A percentile compares a stretch with the other conserved stretches of the same genome.
Evolutionary conservation across 2,113 vertebrate genomes (phyloP).

Genomic region (Lathamus discolor): DNA sequence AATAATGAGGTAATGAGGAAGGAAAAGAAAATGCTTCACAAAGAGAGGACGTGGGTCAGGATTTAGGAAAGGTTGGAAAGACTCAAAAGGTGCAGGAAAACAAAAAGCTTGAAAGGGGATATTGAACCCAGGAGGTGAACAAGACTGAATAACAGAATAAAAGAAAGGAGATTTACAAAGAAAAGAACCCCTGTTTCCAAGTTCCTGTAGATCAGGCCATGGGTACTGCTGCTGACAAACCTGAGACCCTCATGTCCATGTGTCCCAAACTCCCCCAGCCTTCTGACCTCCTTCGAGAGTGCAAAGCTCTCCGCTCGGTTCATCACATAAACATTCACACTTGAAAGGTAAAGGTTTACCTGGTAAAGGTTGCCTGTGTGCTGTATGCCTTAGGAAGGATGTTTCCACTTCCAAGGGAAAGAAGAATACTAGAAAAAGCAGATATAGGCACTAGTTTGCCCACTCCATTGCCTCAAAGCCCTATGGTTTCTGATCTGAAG

Average conservation of each 20-base stretch:
- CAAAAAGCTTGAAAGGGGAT: neutral
- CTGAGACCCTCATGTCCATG: neutral
- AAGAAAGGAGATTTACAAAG: neutral
- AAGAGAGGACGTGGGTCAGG: neutral
- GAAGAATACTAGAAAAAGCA: neutral
- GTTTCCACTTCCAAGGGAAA: neutral
- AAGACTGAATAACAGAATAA: neutral
- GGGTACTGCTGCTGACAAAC: neutral
- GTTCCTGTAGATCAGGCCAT: neutral
- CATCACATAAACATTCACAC: neutral
- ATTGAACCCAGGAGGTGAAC: neutral
- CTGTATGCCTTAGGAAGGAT: neutral
- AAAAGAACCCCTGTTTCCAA: neutral
- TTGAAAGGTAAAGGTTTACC: neutral
- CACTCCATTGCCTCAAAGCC: neutral
- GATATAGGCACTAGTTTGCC: neutral
- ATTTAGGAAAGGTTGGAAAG: neutral
- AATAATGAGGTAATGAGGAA: neutral
- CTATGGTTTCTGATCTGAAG: neutral
- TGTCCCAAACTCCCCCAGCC: neutral
- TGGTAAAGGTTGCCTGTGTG: neutral
- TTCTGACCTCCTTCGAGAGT: neutral
- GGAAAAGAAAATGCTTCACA: slow-evolving; percentile 17
- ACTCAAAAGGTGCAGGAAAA: neutral
- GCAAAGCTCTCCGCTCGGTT: neutral